These are phyloP conservation scores for Rhadina sibilatrix DNA, from an alignment of 2,113 vertebrate genomes.

Conservation along the genomic window DNA sequence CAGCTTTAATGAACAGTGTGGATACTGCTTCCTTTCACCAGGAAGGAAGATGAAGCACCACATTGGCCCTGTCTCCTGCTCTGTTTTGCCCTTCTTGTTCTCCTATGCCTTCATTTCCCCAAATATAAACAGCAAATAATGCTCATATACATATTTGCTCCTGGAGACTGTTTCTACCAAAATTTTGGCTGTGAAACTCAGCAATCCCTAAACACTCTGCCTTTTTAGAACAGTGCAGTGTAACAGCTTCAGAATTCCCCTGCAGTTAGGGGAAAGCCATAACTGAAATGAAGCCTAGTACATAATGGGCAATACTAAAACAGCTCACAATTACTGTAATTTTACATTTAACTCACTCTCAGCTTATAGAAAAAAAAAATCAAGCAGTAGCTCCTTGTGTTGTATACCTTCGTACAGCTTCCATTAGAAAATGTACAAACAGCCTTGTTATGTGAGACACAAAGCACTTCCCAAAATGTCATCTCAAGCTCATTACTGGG, in stretches of 20 bases:
- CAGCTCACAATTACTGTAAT: constrained; percentile 71
- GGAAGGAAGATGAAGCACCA: background rate
- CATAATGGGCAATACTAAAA: constrained; percentile 57
- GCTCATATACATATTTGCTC: background rate
- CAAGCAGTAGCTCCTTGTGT: background rate
- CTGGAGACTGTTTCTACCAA: background rate
- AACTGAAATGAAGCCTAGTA: constrained; percentile 30
- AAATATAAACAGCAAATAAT: background rate
- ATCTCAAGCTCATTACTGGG: constrained; percentile 56
- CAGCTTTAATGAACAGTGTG: background rate
- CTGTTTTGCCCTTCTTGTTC: background rate
- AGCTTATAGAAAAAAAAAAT: constrained; percentile 44
- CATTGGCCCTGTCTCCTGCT: background rate
- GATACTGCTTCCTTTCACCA: background rate
- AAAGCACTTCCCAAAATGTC: constrained; percentile 54
- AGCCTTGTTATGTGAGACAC: constrained; percentile 56
- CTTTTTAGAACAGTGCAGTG: background rate
- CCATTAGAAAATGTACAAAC: constrained; percentile 65
- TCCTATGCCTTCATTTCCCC: background rate
- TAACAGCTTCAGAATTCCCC: constrained; percentile 45
- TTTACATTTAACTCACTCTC: constrained; percentile 74
- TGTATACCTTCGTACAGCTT: constrained; percentile 27
- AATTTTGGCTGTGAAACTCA: background rate
- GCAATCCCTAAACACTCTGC: background rate
- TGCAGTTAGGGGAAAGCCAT: constrained; percentile 31